These are phyloP conservation scores for Fregata magnificens DNA, from an alignment of 2,113 vertebrate species.

Conservation along the genomic window DNA sequence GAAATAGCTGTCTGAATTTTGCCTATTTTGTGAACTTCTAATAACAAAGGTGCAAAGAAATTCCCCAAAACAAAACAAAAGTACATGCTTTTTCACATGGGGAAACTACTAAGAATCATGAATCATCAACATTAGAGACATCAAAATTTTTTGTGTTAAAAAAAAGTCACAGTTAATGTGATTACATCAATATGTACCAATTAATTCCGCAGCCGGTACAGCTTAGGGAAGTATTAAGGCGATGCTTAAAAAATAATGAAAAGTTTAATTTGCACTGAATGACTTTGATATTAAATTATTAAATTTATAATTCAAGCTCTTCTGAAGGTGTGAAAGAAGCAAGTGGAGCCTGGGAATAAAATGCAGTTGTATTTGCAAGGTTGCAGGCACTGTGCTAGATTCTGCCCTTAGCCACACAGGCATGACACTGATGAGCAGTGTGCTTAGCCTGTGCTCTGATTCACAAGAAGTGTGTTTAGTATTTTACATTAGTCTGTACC, in stretches of 20 bases:
- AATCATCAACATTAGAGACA: background rate
- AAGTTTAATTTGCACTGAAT: background rate
- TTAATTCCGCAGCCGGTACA: background rate
- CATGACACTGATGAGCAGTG: accelerated
- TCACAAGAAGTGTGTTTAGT: background rate
- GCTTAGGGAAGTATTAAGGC: background rate
- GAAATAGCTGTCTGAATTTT: background rate
- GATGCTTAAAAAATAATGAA: background rate
- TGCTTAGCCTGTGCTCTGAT: no score
- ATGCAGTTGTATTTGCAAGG: background rate
- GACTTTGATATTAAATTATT: background rate
- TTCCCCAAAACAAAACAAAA: background rate
- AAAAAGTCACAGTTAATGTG: background rate
- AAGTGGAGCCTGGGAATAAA: background rate
- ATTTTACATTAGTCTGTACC: background rate
- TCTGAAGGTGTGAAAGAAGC: background rate
- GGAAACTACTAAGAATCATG: background rate
- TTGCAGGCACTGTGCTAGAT: background rate
- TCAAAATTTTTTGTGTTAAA: background rate
- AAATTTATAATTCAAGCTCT: background rate
- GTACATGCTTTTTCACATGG: background rate
- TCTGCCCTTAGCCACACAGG: background rate
- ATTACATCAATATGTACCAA: background rate
- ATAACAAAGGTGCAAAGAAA: background rate
- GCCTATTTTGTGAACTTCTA: background rate